Base-by-base conservation (phyloP, 2,888 invertebrate species). In the Exephanes ischioxanthus region DNA sequence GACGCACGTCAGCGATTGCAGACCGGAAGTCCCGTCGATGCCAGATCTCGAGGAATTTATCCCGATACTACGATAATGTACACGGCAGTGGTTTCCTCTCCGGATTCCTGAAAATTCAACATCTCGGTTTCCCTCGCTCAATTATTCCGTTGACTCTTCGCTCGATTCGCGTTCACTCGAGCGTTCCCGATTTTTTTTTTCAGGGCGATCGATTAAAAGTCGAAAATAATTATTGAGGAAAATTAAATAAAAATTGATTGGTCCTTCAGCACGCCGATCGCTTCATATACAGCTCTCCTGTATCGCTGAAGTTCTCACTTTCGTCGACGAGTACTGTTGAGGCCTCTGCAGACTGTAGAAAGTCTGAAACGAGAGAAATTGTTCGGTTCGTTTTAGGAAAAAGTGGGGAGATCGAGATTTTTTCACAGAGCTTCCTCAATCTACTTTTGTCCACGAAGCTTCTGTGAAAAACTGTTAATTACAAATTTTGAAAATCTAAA, bases 311-410 rank as follows among this genome's bases (percentile, higher is more conserved):
- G 91, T 90, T 86, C 91, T 90, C 33, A 90, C 88, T 81, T 91
- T 90, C 84, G 91, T 89, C 84, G 92, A 92, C 53, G 92, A 88
- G 75, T 92, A 92, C 41, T 92, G 90, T 71, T 89, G 90, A 73
- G 92, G 92, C 91, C 93, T 93, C 83, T 93, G 93, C 19, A 93
- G 91, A 86, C 93, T 93, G 89, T 92, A 92, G 85, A 91, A 93
- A 71, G 92, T 92, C 93, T 93, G 90, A 5, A 90, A 90, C 72
- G 75, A n/a, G n/a, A 78, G 19, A 14, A n/a, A n/a, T n/a, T n/a
- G 9, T 37, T 37, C 37, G 37, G 37, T 37, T 6, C 7, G 9
- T 9, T 37, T 37, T 37, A 37, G 37, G 0, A 2, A 9, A 37
- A 37, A 7, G 37, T 37, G 0, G 7, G 7, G 1, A 37, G 0